A percentile compares a stretch with the other conserved stretches of the same genome.
These are phyloP conservation scores for Odontomyia ornata DNA, from an alignment of 2,888 invertebrate genomes.

Conservation along the genomic window DNA sequence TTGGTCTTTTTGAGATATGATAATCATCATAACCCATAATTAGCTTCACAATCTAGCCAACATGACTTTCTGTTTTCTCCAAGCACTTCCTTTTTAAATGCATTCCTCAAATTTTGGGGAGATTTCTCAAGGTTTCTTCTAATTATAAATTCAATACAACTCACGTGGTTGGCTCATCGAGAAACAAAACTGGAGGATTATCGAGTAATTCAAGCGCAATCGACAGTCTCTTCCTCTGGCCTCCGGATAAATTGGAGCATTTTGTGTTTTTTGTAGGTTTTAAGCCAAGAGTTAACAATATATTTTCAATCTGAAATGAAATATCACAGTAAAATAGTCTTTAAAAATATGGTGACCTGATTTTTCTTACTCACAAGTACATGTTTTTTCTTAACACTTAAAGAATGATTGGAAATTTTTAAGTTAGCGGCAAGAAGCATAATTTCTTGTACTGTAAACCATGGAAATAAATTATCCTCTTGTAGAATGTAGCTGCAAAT, in stretches of 20 bases:
- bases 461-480: slow-evolving; percentile 82
- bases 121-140: too few species aligned
- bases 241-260: slow-evolving; percentile 85
- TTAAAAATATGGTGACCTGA: too few species aligned
- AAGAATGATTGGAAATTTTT: slow-evolving; percentile 68
- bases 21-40: too few species aligned
- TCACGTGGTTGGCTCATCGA: slow-evolving; percentile 96
- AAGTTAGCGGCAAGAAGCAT: slow-evolving; percentile 88
- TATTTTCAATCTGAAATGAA: slow-evolving; percentile 77
- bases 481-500: slow-evolving; percentile 93
- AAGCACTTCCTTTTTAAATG: too few species aligned
- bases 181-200: slow-evolving; percentile 92
- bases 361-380: slow-evolving; percentile 74
- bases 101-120: too few species aligned
- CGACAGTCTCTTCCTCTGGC: slow-evolving; percentile 90
- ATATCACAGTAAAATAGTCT: slow-evolving; percentile 16
- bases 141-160: too few species aligned
- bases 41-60: too few species aligned
- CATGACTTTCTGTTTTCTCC: too few species aligned
- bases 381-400: slow-evolving; percentile 66
- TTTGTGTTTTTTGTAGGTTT: slow-evolving; percentile 76
- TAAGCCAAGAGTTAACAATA: slow-evolving; percentile 81
- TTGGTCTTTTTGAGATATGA: too few species aligned
- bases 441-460: slow-evolving; percentile 85
- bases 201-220: slow-evolving; percentile 93